Base-by-base conservation (phyloP, 92 coral and sea anemone genomes). In the Palythoa heliodiscus region DNA sequence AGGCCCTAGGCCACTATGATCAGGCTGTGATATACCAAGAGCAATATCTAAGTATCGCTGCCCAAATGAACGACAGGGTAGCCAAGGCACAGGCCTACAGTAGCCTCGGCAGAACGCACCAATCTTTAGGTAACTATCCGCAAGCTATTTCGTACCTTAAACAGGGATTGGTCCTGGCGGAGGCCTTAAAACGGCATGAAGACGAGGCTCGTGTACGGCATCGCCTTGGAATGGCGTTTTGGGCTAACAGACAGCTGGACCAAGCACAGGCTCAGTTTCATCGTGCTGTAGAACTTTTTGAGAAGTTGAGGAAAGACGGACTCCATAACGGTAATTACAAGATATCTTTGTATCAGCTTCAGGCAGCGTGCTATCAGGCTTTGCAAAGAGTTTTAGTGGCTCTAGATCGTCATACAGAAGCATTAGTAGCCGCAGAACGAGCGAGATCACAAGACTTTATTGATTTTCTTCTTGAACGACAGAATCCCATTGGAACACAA, bases 151-250 rank as follows among this genome's bases (percentile, higher is more conserved):
- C 98, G 9, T 93, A 85, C 89, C 96, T 97, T 71, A 89, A 91
- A 70, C 96, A 91, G 69, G 99, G 98, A 47, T 85, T 94, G 77
- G 87, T 89, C 12, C 92, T 97, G 78, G 97, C 98, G 29, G 94
- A 97, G 83, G 82, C 89, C 22, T 86, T 95, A 23, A 88, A 92
- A 52, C 91, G 94, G 54, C 88, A 83, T 57, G 99, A 97, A 81
- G 99, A 97, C 91, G 99, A 97, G 74, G 99, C 99, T 1, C 95
- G 93, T 40, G 85, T 89, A 86, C 92, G 96, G 86, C 98, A 97
- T 82, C 87, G 97, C 69, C 87, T 97, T 58, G 99, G 99, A 11
- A 83, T 97, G 47, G 94, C 98, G 16, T 82, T 89, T 70, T 90
- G 90, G 77, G 99, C 99, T 29, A 90, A 91, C 89, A 86, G 87